Base-by-base conservation (phyloP, 2,888 invertebrate genomes). In the Poecilobothrus nobilitatus region DNA sequence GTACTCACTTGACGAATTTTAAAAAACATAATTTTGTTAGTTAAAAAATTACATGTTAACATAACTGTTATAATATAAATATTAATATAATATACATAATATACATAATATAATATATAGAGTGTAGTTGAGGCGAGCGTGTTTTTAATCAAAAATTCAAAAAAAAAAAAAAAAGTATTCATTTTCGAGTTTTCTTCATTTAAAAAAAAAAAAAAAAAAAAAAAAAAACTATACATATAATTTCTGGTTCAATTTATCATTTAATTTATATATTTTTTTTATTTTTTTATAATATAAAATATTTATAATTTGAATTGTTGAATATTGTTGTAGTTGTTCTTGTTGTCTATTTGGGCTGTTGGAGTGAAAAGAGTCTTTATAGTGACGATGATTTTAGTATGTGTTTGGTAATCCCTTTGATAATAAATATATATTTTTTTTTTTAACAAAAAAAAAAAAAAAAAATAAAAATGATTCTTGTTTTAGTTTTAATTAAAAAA, bases 351-450 rank as follows among this genome's bases (percentile, higher is more conserved):
- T 68, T 67, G 68, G 68, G 68, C 66, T 68, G 68, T 70, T 68
- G 68, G 68, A 70, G 70, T 70, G 66, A 68, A 68, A 70, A 67
- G 65, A 67, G 69, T 69, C 53, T 53, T 53, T 53, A 41, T 41
- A 18, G 53, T 53, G 53, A 53, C 53, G 53, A 53, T 53, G 53
- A 53, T 53, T 27, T 27, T 53, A 15, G 53, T 53, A 53, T 53
- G 53, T 53, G 53, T 53, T 53, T 53, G 53, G 9, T 53, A 53
- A 53, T 53, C 53, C 53, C 53, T 53, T 37, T 18, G 53, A 41
- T 53, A 18, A 41, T 41, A 41, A 53, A 53, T n/a, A n/a, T n/a
- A 18, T 53, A 12, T 41, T 41, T 41, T 41, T 41, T 41, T 41
- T 41, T 53, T 53, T 18, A 53, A 41, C 15, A 12, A 41, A 41